Percentiles rank a stretch among this genome's conserved stretches.
Conservation (phyloP, 2,888 invertebrate genomes). For the Dugesia japonica region DNA sequence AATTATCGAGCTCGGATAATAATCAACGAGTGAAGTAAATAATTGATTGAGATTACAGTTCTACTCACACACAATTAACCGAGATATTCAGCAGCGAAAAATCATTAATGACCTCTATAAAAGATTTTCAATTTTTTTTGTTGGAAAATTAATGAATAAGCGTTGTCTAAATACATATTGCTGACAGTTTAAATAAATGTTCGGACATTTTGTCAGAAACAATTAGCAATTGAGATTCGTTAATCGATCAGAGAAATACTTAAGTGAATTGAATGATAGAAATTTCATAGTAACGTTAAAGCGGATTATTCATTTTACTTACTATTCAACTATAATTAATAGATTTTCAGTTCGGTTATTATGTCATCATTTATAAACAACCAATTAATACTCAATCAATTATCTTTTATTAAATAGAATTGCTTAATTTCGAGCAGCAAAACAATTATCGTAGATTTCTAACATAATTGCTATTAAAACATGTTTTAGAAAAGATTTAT, state of each 20-base stretch:
- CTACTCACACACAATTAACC: neutral
- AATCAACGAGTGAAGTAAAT: neutral
- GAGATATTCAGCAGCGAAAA: neutral
- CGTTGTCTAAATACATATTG: neutral
- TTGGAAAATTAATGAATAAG: neutral
- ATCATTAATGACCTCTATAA: neutral
- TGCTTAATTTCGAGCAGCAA: no score
- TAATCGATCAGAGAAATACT: neutral
- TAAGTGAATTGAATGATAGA: no score
- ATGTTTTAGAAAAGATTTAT: no score
- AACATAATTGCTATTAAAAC: no score
- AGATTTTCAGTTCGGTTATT: no score
- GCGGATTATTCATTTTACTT: no score
- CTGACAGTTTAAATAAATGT: slow-evolving; percentile 1
- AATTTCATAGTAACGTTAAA: no score
- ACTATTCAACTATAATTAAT: no score
- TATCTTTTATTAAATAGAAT: no score
- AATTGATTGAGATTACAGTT: neutral
- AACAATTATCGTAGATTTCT: no score
- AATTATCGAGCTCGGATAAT: neutral
- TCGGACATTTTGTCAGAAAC: neutral
- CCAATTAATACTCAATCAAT: no score
- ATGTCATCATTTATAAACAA: no score
- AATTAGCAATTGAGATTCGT: neutral
- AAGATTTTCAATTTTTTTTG: neutral